A percentile compares a stretch with the other conserved stretches of the same genome.
Evolutionary conservation across 2,113 vertebrate genomes (phyloP).

Genomic region (Suricata suricatta): DNA sequence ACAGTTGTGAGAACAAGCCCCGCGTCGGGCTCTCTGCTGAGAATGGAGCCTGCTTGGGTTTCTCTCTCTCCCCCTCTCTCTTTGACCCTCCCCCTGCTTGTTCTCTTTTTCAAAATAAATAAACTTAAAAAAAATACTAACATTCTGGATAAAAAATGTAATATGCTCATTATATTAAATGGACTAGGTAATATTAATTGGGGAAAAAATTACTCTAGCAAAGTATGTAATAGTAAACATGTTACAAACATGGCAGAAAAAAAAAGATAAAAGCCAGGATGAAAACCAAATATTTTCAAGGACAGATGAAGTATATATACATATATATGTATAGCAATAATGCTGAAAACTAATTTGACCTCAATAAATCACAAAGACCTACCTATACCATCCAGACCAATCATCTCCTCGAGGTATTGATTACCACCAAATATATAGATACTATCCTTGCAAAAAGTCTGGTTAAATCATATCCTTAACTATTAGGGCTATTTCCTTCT

Average conservation of each 20-base stretch:
- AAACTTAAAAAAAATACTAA: neutral
- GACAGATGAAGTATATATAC: neutral
- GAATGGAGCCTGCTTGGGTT: no score
- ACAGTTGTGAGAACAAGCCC: no score
- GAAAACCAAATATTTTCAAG: conserved; percentile 22
- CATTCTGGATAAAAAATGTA: neutral
- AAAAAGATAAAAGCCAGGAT: neutral
- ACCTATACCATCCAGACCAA: neutral
- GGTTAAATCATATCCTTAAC: neutral
- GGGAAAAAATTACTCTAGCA: neutral
- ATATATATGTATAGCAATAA: neutral
- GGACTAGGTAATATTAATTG: neutral
- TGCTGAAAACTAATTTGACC: neutral
- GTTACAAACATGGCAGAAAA: neutral
- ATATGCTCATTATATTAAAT: neutral
- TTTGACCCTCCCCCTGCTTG: no score
- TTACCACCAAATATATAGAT: neutral
- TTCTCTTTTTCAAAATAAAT: no score
- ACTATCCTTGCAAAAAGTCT: neutral
- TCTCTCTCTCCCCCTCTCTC: no score
- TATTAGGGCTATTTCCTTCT: conserved; percentile 7
- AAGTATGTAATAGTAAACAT: conserved; percentile 18
- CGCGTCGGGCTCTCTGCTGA: no score
- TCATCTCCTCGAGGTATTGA: neutral
- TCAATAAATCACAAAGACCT: conserved; percentile 15